Percentiles rank a stretch among this genome's conserved stretches.
Evolutionary conservation across 2,888 invertebrate genomes (phyloP).

Genomic region (Perithous albicinctus): DNA sequence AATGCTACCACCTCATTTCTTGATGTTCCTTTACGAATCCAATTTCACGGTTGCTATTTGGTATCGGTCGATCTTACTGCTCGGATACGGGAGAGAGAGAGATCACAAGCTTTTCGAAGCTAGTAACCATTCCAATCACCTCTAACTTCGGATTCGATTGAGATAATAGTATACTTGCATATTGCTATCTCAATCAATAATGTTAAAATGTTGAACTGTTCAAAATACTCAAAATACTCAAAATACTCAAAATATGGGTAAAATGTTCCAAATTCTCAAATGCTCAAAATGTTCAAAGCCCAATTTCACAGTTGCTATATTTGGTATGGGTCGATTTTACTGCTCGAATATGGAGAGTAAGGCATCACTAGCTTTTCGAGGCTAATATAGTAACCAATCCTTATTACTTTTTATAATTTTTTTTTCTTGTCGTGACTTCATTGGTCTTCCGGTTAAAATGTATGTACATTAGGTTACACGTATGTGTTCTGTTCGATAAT

Average conservation of each 20-base stretch:
- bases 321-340: slow-evolving; percentile 54
- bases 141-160: slow-evolving; percentile 35
- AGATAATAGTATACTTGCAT: slow-evolving; percentile 22
- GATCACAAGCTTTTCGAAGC: slow-evolving; percentile 25
- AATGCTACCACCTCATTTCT: slow-evolving; percentile 43
- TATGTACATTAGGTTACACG: neutral
- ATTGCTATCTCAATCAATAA: too few species aligned
- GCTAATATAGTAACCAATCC: neutral
- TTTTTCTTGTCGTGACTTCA: neutral
- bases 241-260: too few species aligned
- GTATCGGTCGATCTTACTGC: slow-evolving; percentile 49
- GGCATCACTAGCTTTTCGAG: slow-evolving; percentile 25
- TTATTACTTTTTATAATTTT: too few species aligned
- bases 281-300: too few species aligned
- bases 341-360: slow-evolving; percentile 12
- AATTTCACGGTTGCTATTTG: slow-evolving; percentile 64
- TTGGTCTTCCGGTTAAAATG: neutral
- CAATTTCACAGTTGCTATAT: slow-evolving; percentile 64
- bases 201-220: too few species aligned
- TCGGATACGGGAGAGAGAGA: slow-evolving; percentile 9
- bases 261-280: too few species aligned
- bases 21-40: slow-evolving; percentile 64
- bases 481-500: too few species aligned
- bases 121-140: neutral
- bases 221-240: too few species aligned